These are phyloP conservation scores for Sebastes jordani DNA, from an alignment of 2,797 vertebrate genomes.

Conservation along the genomic window DNA sequence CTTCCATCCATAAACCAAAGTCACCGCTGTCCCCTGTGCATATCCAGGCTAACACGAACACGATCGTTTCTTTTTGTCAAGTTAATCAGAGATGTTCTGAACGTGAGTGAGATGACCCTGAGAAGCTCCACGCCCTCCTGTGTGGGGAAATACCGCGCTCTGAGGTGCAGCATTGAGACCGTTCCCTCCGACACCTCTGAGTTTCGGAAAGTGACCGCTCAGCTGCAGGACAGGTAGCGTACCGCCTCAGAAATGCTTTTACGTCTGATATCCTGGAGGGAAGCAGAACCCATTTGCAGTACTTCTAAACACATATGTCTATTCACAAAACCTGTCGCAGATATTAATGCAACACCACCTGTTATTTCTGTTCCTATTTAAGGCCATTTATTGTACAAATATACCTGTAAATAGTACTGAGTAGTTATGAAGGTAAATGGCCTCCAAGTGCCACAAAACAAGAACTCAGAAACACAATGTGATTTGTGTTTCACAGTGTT, in stretches of 20 bases:
- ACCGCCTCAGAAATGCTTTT: not conserved
- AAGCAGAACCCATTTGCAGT: not conserved
- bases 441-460: not conserved
- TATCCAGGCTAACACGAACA: not conserved
- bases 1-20: not conserved
- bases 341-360: not conserved
- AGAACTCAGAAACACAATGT: too few species aligned
- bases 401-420: not conserved
- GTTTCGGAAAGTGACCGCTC: conserved; percentile 72
- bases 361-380: not conserved
- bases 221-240: conserved; percentile 78
- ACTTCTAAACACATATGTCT: not conserved
- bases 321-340: not conserved
- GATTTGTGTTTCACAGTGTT: not conserved
- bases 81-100: conserved; percentile 88
- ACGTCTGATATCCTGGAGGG: not conserved
- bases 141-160: conserved; percentile 86
- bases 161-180: conserved; percentile 85
- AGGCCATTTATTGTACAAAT: not conserved
- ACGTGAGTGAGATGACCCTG: conserved; percentile 82
- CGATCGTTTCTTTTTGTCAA: conserved; percentile 41
- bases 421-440: not conserved
- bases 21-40: not conserved
- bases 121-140: conserved; percentile 72
- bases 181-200: conserved; percentile 74